Percentiles rank a stretch among this genome's conserved stretches.
phyloP scores from a whole-genome alignment of 2,797 vertebrate species.

The Gadopsis marmoratus region DNA sequence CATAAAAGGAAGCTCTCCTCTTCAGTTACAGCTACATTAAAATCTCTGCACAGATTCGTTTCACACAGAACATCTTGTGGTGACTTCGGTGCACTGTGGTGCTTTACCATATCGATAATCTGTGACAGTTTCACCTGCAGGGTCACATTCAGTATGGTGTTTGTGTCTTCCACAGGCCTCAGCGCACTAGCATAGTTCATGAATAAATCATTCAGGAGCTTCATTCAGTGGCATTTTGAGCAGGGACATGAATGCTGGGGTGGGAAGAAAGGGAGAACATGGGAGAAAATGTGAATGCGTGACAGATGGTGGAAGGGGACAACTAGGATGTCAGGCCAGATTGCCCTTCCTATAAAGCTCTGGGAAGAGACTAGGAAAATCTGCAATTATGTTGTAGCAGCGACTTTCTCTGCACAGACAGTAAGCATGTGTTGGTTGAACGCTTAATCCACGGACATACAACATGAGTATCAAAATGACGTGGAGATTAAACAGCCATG shows the following conservation, averaged over 20 bases:
- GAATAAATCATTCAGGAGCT: constrained; percentile 91
- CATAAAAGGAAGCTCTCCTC: constrained; percentile 91
- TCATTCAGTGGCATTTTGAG: constrained; percentile 40
- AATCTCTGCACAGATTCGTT: neutral
- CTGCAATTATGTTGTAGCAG: constrained; percentile 53
- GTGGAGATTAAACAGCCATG: neutral
- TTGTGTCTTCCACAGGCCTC: constrained; percentile 92
- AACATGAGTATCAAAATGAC: constrained; percentile 31
- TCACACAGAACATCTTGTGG: neutral
- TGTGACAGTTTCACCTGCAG: constrained; percentile 94
- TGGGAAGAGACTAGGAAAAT: constrained; percentile 62
- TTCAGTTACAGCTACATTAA: constrained; percentile 72
- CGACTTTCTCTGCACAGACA: constrained; percentile 22
- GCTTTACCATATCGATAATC: constrained; percentile 94
- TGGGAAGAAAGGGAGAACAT: constrained; percentile 19
- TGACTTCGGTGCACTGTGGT: neutral
- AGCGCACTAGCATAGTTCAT: constrained; percentile 85
- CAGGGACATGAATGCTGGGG: neutral
- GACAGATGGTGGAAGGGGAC: constrained; percentile 69
- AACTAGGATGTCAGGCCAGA: constrained; percentile 44
- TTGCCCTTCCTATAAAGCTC: constrained; percentile 54
- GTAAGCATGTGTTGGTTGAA: constrained; percentile 35
- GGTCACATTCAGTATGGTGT: constrained; percentile 91
- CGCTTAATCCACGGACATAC: constrained; percentile 43
- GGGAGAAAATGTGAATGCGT: constrained; percentile 43